These are phyloP conservation scores for Desmodus rotundus DNA, from an alignment of 2,113 vertebrate species.

Conservation along the genomic window DNA sequence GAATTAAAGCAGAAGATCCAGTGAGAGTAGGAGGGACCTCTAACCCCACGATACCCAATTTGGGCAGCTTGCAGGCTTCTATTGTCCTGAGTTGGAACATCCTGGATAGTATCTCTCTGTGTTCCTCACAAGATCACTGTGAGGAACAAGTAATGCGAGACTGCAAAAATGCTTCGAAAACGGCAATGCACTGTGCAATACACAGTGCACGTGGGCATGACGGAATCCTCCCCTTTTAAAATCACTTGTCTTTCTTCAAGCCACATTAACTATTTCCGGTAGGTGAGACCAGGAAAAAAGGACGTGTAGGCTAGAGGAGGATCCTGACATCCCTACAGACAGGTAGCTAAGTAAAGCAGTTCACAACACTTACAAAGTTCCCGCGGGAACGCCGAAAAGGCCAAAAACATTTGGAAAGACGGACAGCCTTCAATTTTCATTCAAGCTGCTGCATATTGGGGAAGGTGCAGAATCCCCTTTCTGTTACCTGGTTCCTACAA, in stretches of 20 bases:
- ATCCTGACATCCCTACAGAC: background rate
- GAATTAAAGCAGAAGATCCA: background rate
- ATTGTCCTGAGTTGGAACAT: background rate
- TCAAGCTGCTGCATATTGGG: background rate
- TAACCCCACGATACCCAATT: background rate
- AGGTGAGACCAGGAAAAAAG: background rate
- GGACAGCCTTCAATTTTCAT: background rate
- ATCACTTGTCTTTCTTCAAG: conserved; percentile 16
- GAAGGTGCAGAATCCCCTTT: background rate
- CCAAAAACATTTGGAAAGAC: background rate
- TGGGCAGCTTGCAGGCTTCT: background rate
- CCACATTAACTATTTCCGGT: background rate
- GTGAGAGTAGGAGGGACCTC: background rate
- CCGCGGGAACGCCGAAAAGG: background rate
- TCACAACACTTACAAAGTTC: background rate
- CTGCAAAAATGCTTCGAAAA: conserved; percentile 8
- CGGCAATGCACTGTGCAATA: background rate
- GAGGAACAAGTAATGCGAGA: background rate
- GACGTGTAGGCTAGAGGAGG: background rate
- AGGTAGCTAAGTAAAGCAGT: background rate
- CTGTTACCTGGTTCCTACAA: background rate
- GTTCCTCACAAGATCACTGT: background rate
- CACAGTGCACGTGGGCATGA: background rate
- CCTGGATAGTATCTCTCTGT: background rate
- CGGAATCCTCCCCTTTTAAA: background rate